Base-by-base conservation (phyloP, 2,888 invertebrate species). In the Mystacides longicornis region DNA sequence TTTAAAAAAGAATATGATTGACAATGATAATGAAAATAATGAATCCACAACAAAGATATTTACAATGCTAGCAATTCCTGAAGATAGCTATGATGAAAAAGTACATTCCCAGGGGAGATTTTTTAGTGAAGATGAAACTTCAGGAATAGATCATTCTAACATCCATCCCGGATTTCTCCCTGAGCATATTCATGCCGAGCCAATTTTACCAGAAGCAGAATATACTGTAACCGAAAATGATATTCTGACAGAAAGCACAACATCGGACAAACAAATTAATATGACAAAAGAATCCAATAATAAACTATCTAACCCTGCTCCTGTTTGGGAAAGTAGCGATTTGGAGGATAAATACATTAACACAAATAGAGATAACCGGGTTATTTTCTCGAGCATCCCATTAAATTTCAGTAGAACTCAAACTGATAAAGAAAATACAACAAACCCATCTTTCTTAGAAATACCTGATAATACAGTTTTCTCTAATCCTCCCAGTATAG, bases 251-350 rank as follows among this genome's bases (percentile, higher is more conserved):
- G 37, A 47, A 9, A 22, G 31, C 33, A 23, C 31, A 47, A 33
- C 51, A 31, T 31, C 46, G 19, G 20, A 19, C n/a, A 18, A n/a
- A 23, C 5, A 16, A 9, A 43, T 7, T 14, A 23, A 23, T n/a
- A 4, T 23, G 2, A 23, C 22, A 22, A 23, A n/a, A 23, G 48
- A 23, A 48, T 23, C n/a, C 16, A 21, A 48, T 33, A 33, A 31
- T 47, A 31, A 22, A 2, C 43, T 51, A 37, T 59, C 59, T 3
- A 33, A 27, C 53, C 74, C 75, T 54, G 74, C 74, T 3, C 74
- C 75, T 20, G 74, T 74, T 53, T 75, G 73, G 74, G 75, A 75
- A 63, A 14, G 49, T 22, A 42, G 42, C 18, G 58, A 62, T 33
- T 19, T 27, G 19, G 58, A 58, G 19, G 48, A 51, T 1, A 55